phyloP scores from a whole-genome alignment of 2,113 vertebrate species.

The Herpailurus yagouaroundi region DNA sequence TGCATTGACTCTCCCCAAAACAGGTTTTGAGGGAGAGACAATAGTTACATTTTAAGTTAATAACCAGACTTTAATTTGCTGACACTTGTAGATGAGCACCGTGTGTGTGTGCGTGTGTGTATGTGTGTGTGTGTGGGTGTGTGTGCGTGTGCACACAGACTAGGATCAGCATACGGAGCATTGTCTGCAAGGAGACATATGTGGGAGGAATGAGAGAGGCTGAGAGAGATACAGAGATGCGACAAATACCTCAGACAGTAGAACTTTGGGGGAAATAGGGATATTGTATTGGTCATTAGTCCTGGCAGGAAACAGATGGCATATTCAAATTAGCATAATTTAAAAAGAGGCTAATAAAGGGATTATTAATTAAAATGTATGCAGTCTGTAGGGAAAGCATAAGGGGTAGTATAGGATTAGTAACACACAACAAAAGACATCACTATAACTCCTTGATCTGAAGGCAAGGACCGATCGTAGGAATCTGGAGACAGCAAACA shows the following conservation, averaged over 20 bases:
- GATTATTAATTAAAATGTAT: background rate
- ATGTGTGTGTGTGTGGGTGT: background rate
- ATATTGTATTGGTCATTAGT: background rate
- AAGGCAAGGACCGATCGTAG: background rate
- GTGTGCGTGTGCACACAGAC: background rate
- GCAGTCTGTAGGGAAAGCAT: background rate
- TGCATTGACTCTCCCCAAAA: background rate
- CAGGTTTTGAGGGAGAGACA: background rate
- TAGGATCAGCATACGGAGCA: background rate
- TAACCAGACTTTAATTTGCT: background rate
- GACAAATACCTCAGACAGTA: background rate
- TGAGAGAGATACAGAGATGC: background rate
- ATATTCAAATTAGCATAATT: background rate
- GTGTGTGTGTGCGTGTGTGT: background rate
- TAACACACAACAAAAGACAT: background rate
- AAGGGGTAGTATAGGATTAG: background rate
- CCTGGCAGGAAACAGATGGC: background rate
- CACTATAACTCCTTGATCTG: background rate
- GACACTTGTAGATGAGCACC: background rate
- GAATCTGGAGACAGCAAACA: background rate
- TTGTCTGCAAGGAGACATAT: background rate
- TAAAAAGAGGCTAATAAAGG: background rate
- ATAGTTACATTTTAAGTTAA: background rate
- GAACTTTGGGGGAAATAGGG: background rate
- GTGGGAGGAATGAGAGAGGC: background rate